Conservation (phyloP, 2,888 invertebrate genomes). For the Apotomis betuletana region DNA sequence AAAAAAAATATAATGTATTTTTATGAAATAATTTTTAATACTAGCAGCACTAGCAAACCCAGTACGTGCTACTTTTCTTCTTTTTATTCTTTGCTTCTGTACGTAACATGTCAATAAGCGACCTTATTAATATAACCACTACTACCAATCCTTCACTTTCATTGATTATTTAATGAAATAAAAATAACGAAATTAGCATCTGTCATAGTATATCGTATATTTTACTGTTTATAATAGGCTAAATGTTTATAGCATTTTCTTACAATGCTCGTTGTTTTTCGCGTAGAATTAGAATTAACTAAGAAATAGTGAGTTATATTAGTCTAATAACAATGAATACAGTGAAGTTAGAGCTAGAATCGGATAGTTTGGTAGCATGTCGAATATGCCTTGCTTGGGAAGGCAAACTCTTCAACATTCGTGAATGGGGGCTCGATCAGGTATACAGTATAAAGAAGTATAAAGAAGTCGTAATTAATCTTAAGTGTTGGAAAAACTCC, state of each 20-base stretch:
- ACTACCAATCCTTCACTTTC: too few species aligned
- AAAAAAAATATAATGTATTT: too few species aligned
- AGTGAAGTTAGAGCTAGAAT: not conserved
- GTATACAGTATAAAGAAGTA: too few species aligned
- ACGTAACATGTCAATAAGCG: not conserved
- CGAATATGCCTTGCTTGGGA: conserved; percentile 2
- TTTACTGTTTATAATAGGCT: not conserved
- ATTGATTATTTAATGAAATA: not conserved
- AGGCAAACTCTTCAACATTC: conserved; percentile 7
- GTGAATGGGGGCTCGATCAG: not conserved
- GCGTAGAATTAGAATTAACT: not conserved
- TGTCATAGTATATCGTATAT: not conserved
- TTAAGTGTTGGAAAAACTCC: too few species aligned
- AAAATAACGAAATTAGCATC: not conserved
- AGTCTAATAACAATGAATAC: not conserved
- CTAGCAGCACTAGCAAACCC: not conserved
- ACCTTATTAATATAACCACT: too few species aligned
- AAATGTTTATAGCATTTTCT: not conserved
- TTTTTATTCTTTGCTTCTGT: not conserved
- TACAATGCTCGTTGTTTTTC: not conserved
- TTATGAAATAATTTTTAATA: not conserved
- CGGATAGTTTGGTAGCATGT: conserved; percentile 4
- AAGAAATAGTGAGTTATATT: not conserved
- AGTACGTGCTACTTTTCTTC: not conserved
- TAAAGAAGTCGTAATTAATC: too few species aligned